Conservation (phyloP, 1,140 invertebrate species). For the Rhyzopertha dominica region DNA sequence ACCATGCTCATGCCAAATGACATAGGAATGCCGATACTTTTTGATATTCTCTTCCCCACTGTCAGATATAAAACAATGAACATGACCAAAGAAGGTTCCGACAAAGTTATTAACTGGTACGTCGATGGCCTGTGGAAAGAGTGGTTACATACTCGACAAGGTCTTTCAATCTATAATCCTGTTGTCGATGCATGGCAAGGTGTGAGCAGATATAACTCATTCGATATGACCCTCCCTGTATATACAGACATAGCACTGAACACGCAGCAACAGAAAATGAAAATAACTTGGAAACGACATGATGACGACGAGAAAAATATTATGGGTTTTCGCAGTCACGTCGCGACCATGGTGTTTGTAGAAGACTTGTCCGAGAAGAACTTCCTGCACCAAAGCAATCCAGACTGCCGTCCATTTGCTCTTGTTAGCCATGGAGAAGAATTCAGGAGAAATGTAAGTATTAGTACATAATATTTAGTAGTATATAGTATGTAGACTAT, state of each 20-base stretch:
- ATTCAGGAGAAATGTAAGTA: slow-evolving; percentile 34
- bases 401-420: slow-evolving; percentile 31
- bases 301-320: slow-evolving; percentile 32
- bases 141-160: slow-evolving; percentile 16
- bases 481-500: no score
- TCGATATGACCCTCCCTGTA: slow-evolving; percentile 37
- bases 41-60: slow-evolving; percentile 36
- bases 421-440: slow-evolving; percentile 34
- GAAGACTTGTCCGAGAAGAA: slow-evolving; percentile 33
- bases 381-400: slow-evolving; percentile 35
- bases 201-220: slow-evolving; percentile 30
- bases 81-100: slow-evolving; percentile 27
- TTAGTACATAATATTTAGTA: slow-evolving; percentile 2
- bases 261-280: slow-evolving; percentile 28
- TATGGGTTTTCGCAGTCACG: slow-evolving; percentile 29
- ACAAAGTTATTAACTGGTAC: slow-evolving; percentile 35
- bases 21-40: slow-evolving; percentile 44
- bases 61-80: slow-evolving; percentile 29
- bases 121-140: slow-evolving; percentile 18
- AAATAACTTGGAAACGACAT: slow-evolving; percentile 36
- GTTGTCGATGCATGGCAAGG: slow-evolving; percentile 30
- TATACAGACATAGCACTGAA: slow-evolving; percentile 36
- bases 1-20: slow-evolving; percentile 40
- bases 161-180: slow-evolving; percentile 32
- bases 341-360: slow-evolving; percentile 37